Evolutionary conservation across 2,888 invertebrate genomes (phyloP), one percentile per base, ranked within the genome.

Genomic region (Clanis bilineata): DNA sequence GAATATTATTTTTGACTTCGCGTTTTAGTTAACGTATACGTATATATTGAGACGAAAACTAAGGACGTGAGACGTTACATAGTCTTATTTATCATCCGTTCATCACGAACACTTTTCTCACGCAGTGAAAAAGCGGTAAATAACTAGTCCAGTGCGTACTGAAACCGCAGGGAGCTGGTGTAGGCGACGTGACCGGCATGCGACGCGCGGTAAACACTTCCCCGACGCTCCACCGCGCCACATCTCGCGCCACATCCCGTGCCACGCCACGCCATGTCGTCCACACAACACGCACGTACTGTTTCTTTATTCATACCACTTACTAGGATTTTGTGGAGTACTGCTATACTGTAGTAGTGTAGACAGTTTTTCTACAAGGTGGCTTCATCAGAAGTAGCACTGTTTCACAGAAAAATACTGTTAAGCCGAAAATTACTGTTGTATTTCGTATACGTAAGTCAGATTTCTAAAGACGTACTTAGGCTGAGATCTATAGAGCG

Each of bases 121-220:
- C 7, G 1, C 10, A 10, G 32, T n/a, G 39, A 12, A 1, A 43
- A 12, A 21, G 63, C 54, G 6, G 58, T 67, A 59, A 56, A 45
- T 18, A 10, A 0, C 9, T 0, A 1, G 12, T 25, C 41, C 0
- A 64, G 70, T 73, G 72, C 63, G 70, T 62, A 1, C 1, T 12
- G 62, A 65, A 51, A 67, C 72, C 73, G 65, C 67, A 67, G 55
- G 45, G 32, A 66, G 58, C 69, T 67, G 63, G 69, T 69, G 72
- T 73, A 61, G 70, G 59, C 65, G 72, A 79, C 79, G 79, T 79
- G 79, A 70, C 68, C 71, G 56, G 79, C 75, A 75, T 77, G 64
- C 67, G 64, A 58, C 62, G 69, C 65, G 56, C 41, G 41, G 41
- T 41, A 41, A 41, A 41, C 18, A 41, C n/a, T 10, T 38, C 38